Percentiles rank a stretch among this genome's conserved stretches.
Evolutionary conservation across 1,140 invertebrate species (phyloP).

Genomic region (Aphelenchoides fujianensis): DNA sequence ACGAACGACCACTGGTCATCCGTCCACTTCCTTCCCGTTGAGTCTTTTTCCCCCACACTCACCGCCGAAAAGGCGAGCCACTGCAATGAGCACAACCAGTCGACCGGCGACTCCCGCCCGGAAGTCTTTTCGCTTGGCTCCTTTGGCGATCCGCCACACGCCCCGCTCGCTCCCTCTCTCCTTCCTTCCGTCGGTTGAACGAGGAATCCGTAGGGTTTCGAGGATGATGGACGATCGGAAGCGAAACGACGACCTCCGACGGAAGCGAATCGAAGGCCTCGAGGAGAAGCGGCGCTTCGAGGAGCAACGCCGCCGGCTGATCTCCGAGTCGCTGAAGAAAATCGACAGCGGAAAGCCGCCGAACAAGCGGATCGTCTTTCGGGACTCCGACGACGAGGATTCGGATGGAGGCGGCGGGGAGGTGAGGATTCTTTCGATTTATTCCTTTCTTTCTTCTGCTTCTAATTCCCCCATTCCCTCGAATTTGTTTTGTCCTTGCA

Average conservation of each 20-base stretch:
- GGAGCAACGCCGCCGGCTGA: slow-evolving; percentile 14
- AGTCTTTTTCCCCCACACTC: no score
- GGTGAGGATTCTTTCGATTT: background rate
- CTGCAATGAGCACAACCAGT: no score
- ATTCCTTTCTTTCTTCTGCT: background rate
- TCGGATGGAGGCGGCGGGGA: background rate
- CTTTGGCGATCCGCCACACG: no score
- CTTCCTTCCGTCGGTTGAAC: no score
- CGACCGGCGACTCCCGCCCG: no score
- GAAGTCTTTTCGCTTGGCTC: no score
- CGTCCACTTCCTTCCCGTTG: no score
- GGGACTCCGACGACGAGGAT: slow-evolving; percentile 20
- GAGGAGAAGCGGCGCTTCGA: slow-evolving; percentile 10
- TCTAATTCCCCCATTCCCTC: no score
- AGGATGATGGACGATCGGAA: background rate
- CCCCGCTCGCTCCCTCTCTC: no score
- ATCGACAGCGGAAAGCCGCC: background rate
- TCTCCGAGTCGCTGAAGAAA: slow-evolving; percentile 20
- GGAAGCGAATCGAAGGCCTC: background rate
- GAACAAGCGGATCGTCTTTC: slow-evolving; percentile 26
- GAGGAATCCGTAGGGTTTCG: no score
- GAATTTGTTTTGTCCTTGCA: background rate
- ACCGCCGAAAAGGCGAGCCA: no score
- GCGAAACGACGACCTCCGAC: background rate
- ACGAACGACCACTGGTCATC: no score